Evolutionary conservation across 1,140 invertebrate genomes (phyloP).

Genomic region (Acromyrmex echinatior): DNA sequence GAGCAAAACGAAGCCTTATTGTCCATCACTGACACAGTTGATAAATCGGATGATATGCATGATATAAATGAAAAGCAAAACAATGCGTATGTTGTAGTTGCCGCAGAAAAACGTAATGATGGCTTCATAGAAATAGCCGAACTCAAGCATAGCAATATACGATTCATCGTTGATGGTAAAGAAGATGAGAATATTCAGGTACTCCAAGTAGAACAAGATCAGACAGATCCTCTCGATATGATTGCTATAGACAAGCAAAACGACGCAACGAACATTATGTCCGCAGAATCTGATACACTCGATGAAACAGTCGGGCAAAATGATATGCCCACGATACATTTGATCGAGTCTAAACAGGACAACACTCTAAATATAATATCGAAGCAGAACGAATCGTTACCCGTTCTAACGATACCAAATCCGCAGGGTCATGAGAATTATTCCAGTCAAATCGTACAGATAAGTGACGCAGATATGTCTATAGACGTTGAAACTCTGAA

Average conservation of each 20-base stretch:
- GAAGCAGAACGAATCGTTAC: slow-evolving; percentile 80
- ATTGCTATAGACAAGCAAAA: slow-evolving; percentile 64
- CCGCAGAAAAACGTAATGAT: slow-evolving; percentile 66
- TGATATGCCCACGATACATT: slow-evolving; percentile 72
- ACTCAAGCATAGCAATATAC: slow-evolving; percentile 62
- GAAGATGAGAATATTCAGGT: slow-evolving; percentile 69
- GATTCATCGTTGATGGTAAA: slow-evolving; percentile 66
- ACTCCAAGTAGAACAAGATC: slow-evolving; percentile 60
- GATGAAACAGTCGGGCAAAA: slow-evolving; percentile 53
- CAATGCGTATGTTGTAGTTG: slow-evolving; percentile 75
- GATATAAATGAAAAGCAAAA: slow-evolving; percentile 71
- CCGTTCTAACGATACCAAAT: slow-evolving; percentile 81
- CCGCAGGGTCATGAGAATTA: slow-evolving; percentile 79
- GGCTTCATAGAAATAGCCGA: slow-evolving; percentile 66
- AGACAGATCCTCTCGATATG: slow-evolving; percentile 53
- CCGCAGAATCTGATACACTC: slow-evolving; percentile 48
- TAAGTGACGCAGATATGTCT: slow-evolving; percentile 62
- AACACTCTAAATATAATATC: slow-evolving; percentile 81
- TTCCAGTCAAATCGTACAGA: slow-evolving; percentile 80
- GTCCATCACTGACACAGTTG: slow-evolving; percentile 75
- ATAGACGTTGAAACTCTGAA: slow-evolving; percentile 71
- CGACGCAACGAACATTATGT: slow-evolving; percentile 34
- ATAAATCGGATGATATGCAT: slow-evolving; percentile 68
- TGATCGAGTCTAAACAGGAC: slow-evolving; percentile 73
- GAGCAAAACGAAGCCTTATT: slow-evolving; percentile 79